Conservation (phyloP, 1,140 invertebrate species). For the Oedothorax gibbosus region DNA sequence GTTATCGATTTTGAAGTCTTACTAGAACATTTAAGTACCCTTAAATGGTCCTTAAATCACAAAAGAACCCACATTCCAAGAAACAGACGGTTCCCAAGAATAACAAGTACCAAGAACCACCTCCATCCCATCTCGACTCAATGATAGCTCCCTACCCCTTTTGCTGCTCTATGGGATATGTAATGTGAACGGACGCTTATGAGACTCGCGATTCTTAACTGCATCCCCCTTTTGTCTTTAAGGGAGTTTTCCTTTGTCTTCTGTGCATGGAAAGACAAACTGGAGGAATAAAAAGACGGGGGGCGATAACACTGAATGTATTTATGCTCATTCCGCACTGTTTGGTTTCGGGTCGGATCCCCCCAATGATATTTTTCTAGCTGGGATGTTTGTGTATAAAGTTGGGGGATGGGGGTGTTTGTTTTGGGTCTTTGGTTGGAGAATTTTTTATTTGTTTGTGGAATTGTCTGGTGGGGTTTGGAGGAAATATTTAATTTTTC, state of each 20-base stretch:
- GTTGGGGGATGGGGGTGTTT: background rate
- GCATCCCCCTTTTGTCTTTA: constrained; percentile 5
- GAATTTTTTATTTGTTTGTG: background rate
- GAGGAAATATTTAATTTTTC: background rate
- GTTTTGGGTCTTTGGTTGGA: background rate
- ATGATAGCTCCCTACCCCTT: constrained; percentile 18
- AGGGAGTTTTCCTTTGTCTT: background rate
- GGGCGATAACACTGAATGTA: constrained; percentile 57
- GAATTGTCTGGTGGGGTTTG: constrained; percentile 1
- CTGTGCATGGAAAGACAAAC: constrained; percentile 1
- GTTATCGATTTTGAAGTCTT: too few relatives aligned
- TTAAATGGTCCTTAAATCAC: constrained; percentile 1
- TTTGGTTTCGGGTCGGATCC: constrained; percentile 44
- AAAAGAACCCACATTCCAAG: constrained; percentile 29
- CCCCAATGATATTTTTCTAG: constrained; percentile 24
- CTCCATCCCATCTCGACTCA: background rate
- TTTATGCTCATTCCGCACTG: constrained; percentile 55
- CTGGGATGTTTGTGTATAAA: background rate
- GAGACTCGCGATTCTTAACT: constrained; percentile 51
- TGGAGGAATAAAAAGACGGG: background rate
- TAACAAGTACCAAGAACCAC: background rate
- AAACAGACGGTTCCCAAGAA: constrained; percentile 21
- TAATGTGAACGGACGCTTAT: constrained; percentile 59
- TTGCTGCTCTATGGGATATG: constrained; percentile 55
- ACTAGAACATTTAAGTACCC: background rate